A percentile compares a stretch with the other conserved stretches of the same genome.
phyloP scores from a whole-genome alignment of 2,888 invertebrate species.

The Cephus runcator region DNA sequence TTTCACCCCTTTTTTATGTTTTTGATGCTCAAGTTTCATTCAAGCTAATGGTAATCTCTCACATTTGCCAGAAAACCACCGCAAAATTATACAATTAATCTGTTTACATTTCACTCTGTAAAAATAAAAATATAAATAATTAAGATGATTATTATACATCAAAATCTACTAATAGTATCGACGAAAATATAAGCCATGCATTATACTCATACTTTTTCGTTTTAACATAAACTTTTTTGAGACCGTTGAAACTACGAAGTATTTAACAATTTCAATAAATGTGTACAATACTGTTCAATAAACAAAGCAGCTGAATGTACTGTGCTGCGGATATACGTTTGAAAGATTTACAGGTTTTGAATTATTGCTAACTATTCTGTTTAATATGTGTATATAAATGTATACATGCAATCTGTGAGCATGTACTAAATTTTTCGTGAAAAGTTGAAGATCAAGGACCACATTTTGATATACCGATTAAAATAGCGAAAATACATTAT shows the following conservation, averaged over 20 bases:
- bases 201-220: not conserved
- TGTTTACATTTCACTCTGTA: not conserved
- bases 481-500: too few species aligned
- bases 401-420: not conserved
- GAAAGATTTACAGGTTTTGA: not conserved
- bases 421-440: not conserved
- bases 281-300: not conserved
- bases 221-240: not conserved
- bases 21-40: not conserved
- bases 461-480: too few species aligned
- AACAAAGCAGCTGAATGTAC: not conserved
- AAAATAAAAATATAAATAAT: not conserved
- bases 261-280: not conserved
- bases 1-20: not conserved
- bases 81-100: not conserved
- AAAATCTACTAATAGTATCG: not conserved
- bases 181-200: not conserved
- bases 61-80: not conserved
- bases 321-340: not conserved
- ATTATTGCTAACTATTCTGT: not conserved
- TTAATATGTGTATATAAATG: not conserved
- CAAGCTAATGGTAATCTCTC: not conserved
- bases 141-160: not conserved
- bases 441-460: not conserved
- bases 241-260: not conserved